These are phyloP conservation scores for Emydocephalus ijimae DNA, from an alignment of 2,113 vertebrate genomes.

Conservation along the genomic window DNA sequence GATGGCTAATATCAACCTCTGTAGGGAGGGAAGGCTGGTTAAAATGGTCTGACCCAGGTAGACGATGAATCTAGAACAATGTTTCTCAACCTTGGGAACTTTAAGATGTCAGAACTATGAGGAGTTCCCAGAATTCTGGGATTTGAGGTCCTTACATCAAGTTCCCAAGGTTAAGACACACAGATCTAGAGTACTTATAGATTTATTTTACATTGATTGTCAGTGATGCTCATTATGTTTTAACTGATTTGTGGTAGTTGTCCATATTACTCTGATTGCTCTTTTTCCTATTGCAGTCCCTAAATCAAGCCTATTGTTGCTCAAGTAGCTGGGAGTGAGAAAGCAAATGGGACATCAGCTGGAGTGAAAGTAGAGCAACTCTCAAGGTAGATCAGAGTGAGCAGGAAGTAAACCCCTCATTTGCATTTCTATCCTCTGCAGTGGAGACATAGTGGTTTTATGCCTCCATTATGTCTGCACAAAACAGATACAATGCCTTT, in stretches of 20 bases:
- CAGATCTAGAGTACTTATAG: background rate
- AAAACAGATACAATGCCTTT: background rate
- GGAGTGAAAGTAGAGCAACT: background rate
- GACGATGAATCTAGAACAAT: background rate
- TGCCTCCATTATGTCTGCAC: background rate
- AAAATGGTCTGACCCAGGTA: background rate
- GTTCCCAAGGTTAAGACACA: no score
- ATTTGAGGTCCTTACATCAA: no score
- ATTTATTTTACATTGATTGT: background rate
- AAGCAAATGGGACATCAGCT: background rate
- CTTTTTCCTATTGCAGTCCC: background rate
- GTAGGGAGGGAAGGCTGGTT: background rate
- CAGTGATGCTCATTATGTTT: background rate
- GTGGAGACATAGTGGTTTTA: background rate
- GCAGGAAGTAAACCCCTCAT: background rate
- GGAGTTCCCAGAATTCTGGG: background rate
- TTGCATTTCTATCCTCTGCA: background rate
- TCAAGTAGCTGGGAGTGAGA: background rate
- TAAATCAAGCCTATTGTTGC: background rate
- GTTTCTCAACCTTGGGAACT: background rate
- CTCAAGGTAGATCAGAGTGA: background rate
- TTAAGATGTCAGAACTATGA: background rate
- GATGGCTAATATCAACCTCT: background rate
- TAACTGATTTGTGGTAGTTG: background rate
- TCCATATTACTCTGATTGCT: background rate